Percentiles rank a stretch among this genome's conserved stretches.
Evolutionary conservation across 2,113 vertebrate species (phyloP).

Genomic region (Probosciger aterrimus): DNA sequence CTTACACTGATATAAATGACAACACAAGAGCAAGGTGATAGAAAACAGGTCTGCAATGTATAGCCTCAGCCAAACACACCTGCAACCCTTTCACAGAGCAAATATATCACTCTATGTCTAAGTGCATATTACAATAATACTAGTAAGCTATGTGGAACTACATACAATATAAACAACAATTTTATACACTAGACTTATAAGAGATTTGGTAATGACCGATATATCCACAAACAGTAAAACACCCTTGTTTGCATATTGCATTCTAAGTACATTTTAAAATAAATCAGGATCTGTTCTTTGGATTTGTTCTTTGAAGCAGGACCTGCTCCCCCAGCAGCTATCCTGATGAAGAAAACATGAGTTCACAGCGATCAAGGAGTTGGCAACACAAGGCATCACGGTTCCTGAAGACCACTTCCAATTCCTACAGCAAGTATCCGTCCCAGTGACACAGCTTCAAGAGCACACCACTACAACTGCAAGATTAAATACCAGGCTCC

Average conservation of each 20-base stretch:
- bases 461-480: neutral
- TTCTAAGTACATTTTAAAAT: neutral
- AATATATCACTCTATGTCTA: neutral
- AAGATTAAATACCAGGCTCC: slow-evolving; percentile 38
- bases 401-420: slow-evolving; percentile 27
- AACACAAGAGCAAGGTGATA: neutral
- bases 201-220: fast-evolving
- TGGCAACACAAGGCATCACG: slow-evolving; percentile 29
- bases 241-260: neutral
- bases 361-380: slow-evolving; percentile 57
- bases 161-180: neutral
- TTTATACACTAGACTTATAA: neutral
- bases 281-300: neutral
- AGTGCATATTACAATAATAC: neutral
- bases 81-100: neutral
- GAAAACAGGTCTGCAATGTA: neutral
- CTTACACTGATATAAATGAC: slow-evolving; percentile 1
- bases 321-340: neutral
- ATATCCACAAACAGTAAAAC: neutral
- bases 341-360: slow-evolving; percentile 53
- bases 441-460: slow-evolving; percentile 6
- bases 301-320: neutral
- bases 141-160: neutral
- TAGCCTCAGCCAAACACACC: neutral
- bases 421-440: slow-evolving; percentile 17